These are phyloP conservation scores for Nycticryphes semicollaris DNA, from an alignment of 2,113 vertebrate species.

Conservation along the genomic window DNA sequence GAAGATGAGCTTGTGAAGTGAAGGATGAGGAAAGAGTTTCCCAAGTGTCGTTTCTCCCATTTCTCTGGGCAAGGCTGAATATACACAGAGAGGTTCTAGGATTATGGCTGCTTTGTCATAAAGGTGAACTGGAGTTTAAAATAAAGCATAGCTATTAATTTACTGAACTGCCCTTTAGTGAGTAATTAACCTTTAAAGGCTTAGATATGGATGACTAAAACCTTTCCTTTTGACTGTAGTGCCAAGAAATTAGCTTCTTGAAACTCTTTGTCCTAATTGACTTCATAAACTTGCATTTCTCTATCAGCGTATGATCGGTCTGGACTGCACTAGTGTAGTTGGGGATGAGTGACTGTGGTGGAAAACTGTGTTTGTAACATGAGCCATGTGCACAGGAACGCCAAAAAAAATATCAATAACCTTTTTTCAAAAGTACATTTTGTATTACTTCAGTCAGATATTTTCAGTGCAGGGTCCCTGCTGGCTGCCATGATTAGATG, in stretches of 20 bases:
- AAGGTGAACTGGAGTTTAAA: background rate
- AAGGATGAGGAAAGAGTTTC: background rate
- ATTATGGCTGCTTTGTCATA: background rate
- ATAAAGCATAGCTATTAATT: background rate
- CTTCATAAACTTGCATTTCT: background rate
- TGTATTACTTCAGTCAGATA: background rate
- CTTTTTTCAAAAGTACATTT: background rate
- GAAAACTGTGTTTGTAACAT: background rate
- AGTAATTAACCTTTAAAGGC: background rate
- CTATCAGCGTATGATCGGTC: rapidly evolving
- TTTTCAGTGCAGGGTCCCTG: background rate
- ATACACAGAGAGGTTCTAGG: background rate
- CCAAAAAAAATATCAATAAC: background rate
- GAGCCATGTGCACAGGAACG: background rate
- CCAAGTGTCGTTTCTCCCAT: background rate
- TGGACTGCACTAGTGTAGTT: background rate
- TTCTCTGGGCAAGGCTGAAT: background rate
- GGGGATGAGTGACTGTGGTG: background rate
- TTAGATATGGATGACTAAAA: background rate
- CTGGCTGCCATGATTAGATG: background rate
- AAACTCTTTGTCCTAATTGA: background rate
- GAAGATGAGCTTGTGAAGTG: background rate
- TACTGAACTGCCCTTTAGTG: background rate
- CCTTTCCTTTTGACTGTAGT: background rate
- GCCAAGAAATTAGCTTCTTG: background rate